Base-by-base conservation (phyloP, 2,888 invertebrate species). In the Cerastis leucographa region DNA sequence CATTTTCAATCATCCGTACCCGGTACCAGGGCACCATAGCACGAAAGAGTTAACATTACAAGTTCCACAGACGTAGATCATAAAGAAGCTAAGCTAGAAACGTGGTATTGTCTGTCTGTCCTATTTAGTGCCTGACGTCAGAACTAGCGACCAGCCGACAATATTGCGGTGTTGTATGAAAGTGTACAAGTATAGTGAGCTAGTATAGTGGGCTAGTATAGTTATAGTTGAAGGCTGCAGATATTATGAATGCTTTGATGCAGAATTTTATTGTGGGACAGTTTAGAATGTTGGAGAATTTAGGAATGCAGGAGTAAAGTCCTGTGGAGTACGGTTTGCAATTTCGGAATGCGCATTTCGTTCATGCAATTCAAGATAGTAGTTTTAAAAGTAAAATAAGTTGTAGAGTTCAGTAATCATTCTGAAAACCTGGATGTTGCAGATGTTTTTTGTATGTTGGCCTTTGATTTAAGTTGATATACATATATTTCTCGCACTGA, bases 61-160 rank as follows among this genome's bases (percentile, higher is more conserved):
- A 84, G 54, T 46, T 66, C 44, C 9, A 54, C 54, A 51, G 19
- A 61, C 35, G 19, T 61, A 35, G 19, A 22, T 64, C 42, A n/a
- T 54, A 66, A 61, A 70, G 78, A 80, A 70, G 8, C 66, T 68
- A 46, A 46, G 59, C 67, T 68, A 75, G 76, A 71, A 62, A 25
- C 14, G 22, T 42, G 62, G 49, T 35, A 85, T 85, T 85, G 83
- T 83, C 56, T 70, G 84, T 19, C 71, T 77, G 79, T 62, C 78
- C 79, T 78, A 84, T 79, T 84, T 85, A 76, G 70, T 66, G 40
- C 29, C 25, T 85, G 86, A 86, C 88, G 86, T 85, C 84, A 87
- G 51, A 71, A 44, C 68, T 68, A 71, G 69, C 49, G 67, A 59
- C 79, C 51, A 66, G 61, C 56, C 75, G 78, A 69, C 87, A 64